Evolutionary conservation across 2,113 vertebrate genomes (phyloP).

Genomic region (Muscicapa adusta): DNA sequence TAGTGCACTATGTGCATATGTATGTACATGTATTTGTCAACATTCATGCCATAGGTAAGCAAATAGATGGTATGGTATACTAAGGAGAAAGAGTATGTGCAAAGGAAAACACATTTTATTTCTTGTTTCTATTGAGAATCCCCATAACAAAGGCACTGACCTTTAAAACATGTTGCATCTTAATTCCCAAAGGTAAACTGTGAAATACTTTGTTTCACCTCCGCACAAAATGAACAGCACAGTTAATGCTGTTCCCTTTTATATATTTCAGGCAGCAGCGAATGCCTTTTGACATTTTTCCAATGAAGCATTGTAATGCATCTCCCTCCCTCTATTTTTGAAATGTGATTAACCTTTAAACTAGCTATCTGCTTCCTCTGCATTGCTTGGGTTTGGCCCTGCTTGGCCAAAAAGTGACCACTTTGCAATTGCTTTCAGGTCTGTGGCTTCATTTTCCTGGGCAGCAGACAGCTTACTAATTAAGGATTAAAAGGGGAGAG

Average conservation of each 20-base stretch:
- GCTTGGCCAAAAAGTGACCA: background rate
- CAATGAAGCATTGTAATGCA: slow-evolving; percentile 4
- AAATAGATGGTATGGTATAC: background rate
- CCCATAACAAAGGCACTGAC: background rate
- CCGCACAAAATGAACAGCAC: background rate
- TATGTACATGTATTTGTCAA: background rate
- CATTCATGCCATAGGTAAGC: background rate
- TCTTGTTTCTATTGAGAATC: background rate
- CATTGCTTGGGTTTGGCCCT: background rate
- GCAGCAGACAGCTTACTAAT: background rate
- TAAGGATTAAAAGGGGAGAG: background rate
- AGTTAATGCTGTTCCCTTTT: background rate
- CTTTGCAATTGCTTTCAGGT: background rate
- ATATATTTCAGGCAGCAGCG: slow-evolving; percentile 4
- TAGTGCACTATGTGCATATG: background rate
- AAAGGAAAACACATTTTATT: background rate
- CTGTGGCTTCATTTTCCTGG: background rate
- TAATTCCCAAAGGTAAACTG: background rate
- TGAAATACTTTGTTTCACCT: background rate
- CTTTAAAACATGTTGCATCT: slow-evolving; percentile 12
- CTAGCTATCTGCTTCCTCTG: background rate
- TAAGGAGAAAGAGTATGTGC: background rate
- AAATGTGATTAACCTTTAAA: slow-evolving; percentile 18
- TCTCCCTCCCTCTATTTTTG: background rate
- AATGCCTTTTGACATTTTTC: slow-evolving; percentile 49